Base-by-base conservation (phyloP, 2,888 invertebrate genomes). In the Drosophila glabriapex region DNA sequence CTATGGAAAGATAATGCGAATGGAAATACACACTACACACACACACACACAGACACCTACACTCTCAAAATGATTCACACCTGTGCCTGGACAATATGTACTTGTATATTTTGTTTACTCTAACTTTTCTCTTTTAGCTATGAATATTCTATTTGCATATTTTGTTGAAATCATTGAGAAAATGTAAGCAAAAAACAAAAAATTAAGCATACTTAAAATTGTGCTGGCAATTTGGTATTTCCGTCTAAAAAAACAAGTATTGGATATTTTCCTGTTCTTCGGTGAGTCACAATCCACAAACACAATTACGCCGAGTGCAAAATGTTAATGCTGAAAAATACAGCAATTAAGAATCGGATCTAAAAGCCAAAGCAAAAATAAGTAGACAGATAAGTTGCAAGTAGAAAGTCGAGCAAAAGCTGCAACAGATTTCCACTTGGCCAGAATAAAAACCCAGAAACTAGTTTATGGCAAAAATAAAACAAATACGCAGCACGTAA, bases 391-490 rank as follows among this genome's bases (percentile, higher is more conserved):
- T 29, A 58, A 52, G 62, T 41, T 46, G 63, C 54, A 31, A 31
- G 61, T 54, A 68, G 82, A 78, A 78, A 78, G 78, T 78, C 81
- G 68, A 58, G 62, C 54, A 71, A 76, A 66, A 78, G 63, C 68
- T 77, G 76, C 70, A 43, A 39, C 33, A 68, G 73, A 82, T 83
- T 81, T 83, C 73, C 76, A 82, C 71, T 73, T 68, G 71, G 65
- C 69, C 68, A 84, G 72, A 89, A 89, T 84, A 71, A 49, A 63
- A 63, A 68, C 58, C 73, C 65, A 73, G 63, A 76, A 90, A 90
- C 91, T 79, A 78, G 90, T 91, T 91, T 83, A 72, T 88, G 70
- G 41, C 53, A 46, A 61, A 46, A 55, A 46, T 46, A 35, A 56
- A 68, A 14, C 54, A 61, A 78, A 70, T 68, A 77, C 67, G 71